Base-by-base conservation (phyloP, 2,888 invertebrate species). In the Gryllus longicercus region DNA sequence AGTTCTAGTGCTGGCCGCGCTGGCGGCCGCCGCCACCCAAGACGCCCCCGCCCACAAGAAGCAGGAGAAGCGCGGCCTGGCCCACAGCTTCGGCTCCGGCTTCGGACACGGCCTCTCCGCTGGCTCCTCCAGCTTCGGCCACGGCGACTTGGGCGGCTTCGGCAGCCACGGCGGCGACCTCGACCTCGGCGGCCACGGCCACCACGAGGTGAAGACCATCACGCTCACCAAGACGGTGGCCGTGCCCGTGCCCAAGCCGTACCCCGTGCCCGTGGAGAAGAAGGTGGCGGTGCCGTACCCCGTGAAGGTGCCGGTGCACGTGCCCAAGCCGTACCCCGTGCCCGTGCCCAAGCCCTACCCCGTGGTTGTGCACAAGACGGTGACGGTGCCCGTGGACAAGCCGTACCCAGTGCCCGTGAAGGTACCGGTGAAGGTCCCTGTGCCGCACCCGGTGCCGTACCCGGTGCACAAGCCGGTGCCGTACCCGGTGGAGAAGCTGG, bases 321-420 rank as follows among this genome's bases (percentile, higher is more conserved):
- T 91, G 49, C 93, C 93, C 87, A 91, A 92, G 86, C 94, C 94
- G 81, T 92, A 92, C 86, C 93, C 94, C 85, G 94, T 94, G 10
- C 87, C 87, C 81, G 86, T 82, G 14, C 81, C 81, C 16, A 79
- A 81, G 75, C 82, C 82, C 50, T 81, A 81, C 74, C 82, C 80
- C 75, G 81, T 80, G 0, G 82, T 83, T 11, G 84, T 85, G 8
- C 84, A 84, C 78, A 84, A 84, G 79, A 84, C 82, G 74, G 83
- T 84, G 74, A 84, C 84, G 10, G 76, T 95, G 38, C 89, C 91
- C 25, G 91, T 82, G n/a, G 80, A 79, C 76, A 79, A 78, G 50
- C 79, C 80, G 21, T 77, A 78, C 18, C 81, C 82, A 14, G 78
- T 79, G 38, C 82, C 80, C 11, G 82, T 81, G 25, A 50, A 79